Evolutionary conservation across 2,113 vertebrate species (phyloP).

Genomic region (Pleuronectes platessa): DNA sequence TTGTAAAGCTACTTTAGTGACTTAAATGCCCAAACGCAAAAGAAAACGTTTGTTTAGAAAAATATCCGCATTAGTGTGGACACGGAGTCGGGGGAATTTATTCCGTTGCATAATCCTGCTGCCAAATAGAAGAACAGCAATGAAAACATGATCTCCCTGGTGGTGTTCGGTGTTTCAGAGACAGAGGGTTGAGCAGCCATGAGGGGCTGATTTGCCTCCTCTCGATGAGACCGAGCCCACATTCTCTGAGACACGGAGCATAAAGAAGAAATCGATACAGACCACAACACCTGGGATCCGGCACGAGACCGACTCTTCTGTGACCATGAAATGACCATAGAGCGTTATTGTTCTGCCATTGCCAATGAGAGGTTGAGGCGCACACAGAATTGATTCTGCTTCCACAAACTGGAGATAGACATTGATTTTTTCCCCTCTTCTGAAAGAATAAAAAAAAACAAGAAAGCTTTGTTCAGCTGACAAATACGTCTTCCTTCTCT

Average conservation of each 20-base stretch:
- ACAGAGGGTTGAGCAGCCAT: constrained; percentile 29
- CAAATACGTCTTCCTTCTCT: constrained; percentile 46
- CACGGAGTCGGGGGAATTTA: too few species aligned
- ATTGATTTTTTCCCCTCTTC: constrained; percentile 66
- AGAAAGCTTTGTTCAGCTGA: constrained; percentile 57
- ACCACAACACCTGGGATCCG: constrained; percentile 50
- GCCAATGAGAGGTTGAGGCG: constrained; percentile 56
- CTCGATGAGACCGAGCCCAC: constrained; percentile 15
- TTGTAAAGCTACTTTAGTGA: too few species aligned
- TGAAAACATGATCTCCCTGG: background rate
- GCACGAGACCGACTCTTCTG: constrained; percentile 56
- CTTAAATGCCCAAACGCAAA: too few species aligned
- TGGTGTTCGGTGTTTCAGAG: background rate
- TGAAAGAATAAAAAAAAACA: constrained; percentile 40
- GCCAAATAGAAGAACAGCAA: background rate
- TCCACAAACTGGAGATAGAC: constrained; percentile 51
- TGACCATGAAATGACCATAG: constrained; percentile 71
- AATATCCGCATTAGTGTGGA: too few species aligned
- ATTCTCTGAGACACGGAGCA: constrained; percentile 26
- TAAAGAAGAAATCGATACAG: constrained; percentile 65
- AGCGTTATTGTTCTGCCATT: constrained; percentile 66
- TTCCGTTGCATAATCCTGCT: too few species aligned
- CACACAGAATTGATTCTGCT: constrained; percentile 57
- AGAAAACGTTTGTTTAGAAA: too few species aligned
- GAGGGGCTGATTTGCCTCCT: constrained; percentile 28